Evolutionary conservation across 2,888 invertebrate genomes (phyloP).

Genomic region (Drosophila borealis): DNA sequence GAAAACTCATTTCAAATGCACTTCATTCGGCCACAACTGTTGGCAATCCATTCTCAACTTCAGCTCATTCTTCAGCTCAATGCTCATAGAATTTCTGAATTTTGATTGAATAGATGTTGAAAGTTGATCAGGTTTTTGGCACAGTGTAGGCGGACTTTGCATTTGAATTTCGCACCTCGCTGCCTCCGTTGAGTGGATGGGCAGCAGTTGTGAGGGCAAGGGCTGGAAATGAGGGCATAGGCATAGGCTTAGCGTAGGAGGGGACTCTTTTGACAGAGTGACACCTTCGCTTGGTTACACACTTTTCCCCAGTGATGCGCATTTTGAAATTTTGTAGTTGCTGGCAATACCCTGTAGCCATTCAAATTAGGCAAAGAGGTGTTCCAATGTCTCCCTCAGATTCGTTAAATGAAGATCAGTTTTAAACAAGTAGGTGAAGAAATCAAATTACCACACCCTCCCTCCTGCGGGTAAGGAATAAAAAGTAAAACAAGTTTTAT

Average conservation of each 20-base stretch:
- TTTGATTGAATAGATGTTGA: constrained; percentile 10
- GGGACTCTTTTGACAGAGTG: constrained; percentile 40
- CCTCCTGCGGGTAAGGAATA: too few species aligned
- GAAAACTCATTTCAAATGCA: neutral
- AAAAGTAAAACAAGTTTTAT: too few species aligned
- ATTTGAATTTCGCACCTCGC: constrained; percentile 62
- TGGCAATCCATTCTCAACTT: neutral
- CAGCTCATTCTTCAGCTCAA: neutral
- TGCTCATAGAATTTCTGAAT: neutral
- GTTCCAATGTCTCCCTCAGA: too few species aligned
- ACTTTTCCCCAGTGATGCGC: constrained; percentile 37
- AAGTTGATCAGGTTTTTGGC: constrained; percentile 26
- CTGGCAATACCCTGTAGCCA: constrained; percentile 1
- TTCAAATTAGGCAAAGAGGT: neutral
- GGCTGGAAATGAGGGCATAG: neutral
- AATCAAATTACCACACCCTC: too few species aligned
- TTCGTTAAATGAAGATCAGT: too few species aligned
- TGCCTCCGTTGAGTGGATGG: constrained; percentile 35
- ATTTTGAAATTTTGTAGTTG: constrained; percentile 37
- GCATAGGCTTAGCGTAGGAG: too few species aligned
- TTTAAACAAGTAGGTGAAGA: too few species aligned
- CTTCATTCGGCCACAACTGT: neutral
- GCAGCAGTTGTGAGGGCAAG: neutral
- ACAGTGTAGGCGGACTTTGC: constrained; percentile 45
- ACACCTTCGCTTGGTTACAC: constrained; percentile 61